Conservation (phyloP, 2,113 vertebrate genomes). For the Chamaea fasciata region DNA sequence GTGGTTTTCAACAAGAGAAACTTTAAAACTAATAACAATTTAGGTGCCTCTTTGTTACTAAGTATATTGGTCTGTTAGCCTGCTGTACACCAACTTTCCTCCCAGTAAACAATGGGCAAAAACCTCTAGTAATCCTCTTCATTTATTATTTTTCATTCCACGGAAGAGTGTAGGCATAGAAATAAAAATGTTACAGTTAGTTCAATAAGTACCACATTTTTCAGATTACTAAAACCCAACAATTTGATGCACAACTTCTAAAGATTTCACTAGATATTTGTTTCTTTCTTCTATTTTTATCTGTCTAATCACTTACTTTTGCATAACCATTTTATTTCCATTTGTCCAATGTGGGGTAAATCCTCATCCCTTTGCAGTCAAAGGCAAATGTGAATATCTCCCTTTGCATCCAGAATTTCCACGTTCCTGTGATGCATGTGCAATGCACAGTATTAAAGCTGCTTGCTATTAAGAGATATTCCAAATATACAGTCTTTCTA, state of each 20-base stretch:
- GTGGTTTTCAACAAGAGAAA: not conserved
- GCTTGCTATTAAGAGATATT: not conserved
- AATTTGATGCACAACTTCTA: not conserved
- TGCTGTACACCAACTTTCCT: not conserved
- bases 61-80: not conserved
- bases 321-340: not conserved
- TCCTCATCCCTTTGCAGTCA: not conserved
- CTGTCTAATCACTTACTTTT: not conserved
- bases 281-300: not conserved
- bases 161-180: not conserved
- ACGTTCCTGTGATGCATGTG: rapidly evolving
- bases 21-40: not conserved
- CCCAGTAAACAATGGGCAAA: not conserved
- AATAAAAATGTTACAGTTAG: not conserved
- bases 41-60: not conserved
- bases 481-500: not conserved
- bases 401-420: not conserved
- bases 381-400: not conserved
- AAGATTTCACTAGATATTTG: not conserved
- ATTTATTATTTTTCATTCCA: not conserved
- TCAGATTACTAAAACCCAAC: not conserved
- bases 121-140: not conserved
- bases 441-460: not conserved
- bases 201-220: not conserved
- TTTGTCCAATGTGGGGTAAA: not conserved